These are phyloP conservation scores for Tiliacea citrago DNA, from an alignment of 2,888 invertebrate species.

Conservation along the genomic window DNA sequence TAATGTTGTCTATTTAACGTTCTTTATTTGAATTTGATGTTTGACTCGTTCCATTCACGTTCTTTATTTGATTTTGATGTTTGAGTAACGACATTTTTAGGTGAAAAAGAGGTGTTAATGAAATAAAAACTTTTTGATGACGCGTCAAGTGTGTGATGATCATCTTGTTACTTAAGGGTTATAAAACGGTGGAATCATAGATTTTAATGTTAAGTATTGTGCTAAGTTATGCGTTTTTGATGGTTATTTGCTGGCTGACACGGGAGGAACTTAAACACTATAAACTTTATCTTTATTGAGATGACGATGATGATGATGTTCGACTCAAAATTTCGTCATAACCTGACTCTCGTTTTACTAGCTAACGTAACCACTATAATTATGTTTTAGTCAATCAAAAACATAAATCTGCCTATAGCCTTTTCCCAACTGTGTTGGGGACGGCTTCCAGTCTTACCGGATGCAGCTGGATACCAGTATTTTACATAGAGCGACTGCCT, in stretches of 20 bases:
- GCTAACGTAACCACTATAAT: neutral
- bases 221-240: slow-evolving; percentile 28
- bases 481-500: too few species aligned
- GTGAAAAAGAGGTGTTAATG: slow-evolving; percentile 47
- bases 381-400: neutral
- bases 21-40: slow-evolving; percentile 68
- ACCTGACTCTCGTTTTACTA: too few species aligned
- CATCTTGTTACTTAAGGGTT: slow-evolving; percentile 30
- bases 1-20: slow-evolving; percentile 68
- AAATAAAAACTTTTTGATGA: slow-evolving; percentile 36
- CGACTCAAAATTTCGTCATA: neutral
- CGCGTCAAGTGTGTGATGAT: slow-evolving; percentile 28
- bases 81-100: slow-evolving; percentile 57
- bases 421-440: too few species aligned
- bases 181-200: slow-evolving; percentile 31
- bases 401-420: too few species aligned
- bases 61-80: slow-evolving; percentile 68
- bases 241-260: neutral
- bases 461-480: too few species aligned
- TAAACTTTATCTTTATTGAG: slow-evolving; percentile 11
- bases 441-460: too few species aligned
- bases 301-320: too few species aligned
- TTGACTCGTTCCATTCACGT: slow-evolving; percentile 63
- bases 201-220: slow-evolving; percentile 3
- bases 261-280: neutral